These are phyloP conservation scores for Megaustenia siamemsis DNA, from an alignment of 2,888 invertebrate genomes.

Conservation along the genomic window DNA sequence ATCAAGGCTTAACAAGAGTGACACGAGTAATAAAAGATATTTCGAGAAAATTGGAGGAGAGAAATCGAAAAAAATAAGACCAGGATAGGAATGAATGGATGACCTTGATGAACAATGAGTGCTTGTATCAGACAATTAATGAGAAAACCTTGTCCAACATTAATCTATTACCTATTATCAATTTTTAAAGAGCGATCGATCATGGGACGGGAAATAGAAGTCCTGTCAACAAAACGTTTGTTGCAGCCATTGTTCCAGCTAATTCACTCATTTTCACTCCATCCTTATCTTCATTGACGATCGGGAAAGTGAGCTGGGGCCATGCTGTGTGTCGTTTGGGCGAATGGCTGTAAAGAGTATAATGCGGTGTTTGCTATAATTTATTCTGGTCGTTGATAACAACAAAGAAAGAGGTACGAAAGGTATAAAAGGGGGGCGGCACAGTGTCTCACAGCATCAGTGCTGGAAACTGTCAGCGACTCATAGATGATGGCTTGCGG, in stretches of 20 bases:
- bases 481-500: too few relatives aligned
- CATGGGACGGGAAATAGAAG: slow-evolving; percentile 10
- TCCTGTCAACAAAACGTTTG: slow-evolving; percentile 39
- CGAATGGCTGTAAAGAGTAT: neutral
- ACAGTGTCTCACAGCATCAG: too few relatives aligned
- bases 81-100: neutral
- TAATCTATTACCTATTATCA: slow-evolving; percentile 39
- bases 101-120: neutral
- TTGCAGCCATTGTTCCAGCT: slow-evolving; percentile 34
- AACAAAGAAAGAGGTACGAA: neutral
- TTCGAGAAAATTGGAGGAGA: neutral
- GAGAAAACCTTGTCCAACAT: slow-evolving; percentile 29
- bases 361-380: neutral
- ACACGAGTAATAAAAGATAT: neutral
- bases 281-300: neutral
- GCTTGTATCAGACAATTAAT: slow-evolving; percentile 12
- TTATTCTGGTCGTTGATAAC: neutral
- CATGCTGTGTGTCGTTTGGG: neutral
- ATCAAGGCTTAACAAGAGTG: too few relatives aligned
- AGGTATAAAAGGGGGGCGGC: neutral
- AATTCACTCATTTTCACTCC: slow-evolving; percentile 32
- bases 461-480: too few relatives aligned
- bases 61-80: neutral
- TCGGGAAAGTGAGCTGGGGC: slow-evolving; percentile 17
- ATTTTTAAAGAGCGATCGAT: slow-evolving; percentile 47